Percentiles rank a stretch among this genome's conserved stretches.
Conservation (phyloP, 2,888 invertebrate species). For the Lasioglossum calceatum region DNA sequence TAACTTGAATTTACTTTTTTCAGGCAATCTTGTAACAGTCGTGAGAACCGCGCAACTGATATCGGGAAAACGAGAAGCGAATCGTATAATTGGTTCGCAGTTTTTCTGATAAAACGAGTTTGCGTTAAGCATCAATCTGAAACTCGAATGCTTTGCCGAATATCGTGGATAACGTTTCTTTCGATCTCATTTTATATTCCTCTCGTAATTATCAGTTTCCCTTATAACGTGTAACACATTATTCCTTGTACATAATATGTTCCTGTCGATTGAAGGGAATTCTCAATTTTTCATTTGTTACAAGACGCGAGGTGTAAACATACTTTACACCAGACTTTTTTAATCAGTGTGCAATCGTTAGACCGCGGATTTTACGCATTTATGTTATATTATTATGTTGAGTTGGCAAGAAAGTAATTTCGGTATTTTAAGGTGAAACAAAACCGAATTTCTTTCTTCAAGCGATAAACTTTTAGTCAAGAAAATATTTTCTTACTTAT, state of each 20-base stretch:
- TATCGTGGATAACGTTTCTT: not conserved
- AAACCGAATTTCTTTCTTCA: too few species aligned
- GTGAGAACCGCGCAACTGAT: conserved; percentile 62
- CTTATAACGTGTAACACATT: not conserved
- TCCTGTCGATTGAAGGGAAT: too few species aligned
- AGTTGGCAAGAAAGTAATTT: too few species aligned
- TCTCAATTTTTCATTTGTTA: too few species aligned
- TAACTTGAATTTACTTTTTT: conserved; percentile 10
- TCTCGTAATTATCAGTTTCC: not conserved
- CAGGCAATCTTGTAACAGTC: conserved; percentile 30
- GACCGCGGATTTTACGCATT: not conserved
- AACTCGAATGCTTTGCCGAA: not conserved
- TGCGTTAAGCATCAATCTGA: not conserved
- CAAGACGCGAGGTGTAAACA: too few species aligned
- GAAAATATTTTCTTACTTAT: too few species aligned
- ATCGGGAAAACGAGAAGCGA: conserved; percentile 57
- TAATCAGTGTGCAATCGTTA: not conserved
- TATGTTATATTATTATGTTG: too few species aligned
- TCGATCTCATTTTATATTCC: not conserved
- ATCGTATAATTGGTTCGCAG: conserved; percentile 44
- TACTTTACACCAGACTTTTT: too few species aligned
- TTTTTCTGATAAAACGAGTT: conserved; percentile 2
- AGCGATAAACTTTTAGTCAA: too few species aligned
- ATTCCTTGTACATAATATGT: not conserved
- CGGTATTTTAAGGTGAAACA: too few species aligned